These are phyloP conservation scores for Protobothrops flavoviridis DNA, from an alignment of 2,113 vertebrate species.

Conservation along the genomic window DNA sequence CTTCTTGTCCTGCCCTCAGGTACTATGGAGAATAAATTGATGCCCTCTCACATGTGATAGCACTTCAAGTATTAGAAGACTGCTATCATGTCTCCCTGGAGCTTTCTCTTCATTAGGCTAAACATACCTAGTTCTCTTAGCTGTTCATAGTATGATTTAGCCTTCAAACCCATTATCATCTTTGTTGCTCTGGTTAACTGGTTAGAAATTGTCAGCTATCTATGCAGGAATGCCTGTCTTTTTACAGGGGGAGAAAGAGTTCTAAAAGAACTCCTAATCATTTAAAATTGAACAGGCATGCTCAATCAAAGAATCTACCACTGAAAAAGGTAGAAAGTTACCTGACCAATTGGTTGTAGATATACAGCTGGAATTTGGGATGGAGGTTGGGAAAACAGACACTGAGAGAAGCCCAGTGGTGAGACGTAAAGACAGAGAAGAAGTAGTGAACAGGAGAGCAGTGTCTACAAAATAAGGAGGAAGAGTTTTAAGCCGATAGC, in stretches of 20 bases:
- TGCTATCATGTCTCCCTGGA: neutral
- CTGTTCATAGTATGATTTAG: neutral
- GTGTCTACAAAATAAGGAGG: slow-evolving; percentile 91
- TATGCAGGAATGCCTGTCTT: slow-evolving; percentile 32
- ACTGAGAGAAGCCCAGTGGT: slow-evolving; percentile 98
- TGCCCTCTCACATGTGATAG: neutral
- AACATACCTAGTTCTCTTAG: neutral
- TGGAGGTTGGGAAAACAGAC: slow-evolving; percentile 98
- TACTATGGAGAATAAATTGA: neutral
- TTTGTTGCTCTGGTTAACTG: neutral
- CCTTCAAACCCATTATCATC: neutral
- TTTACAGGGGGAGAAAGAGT: slow-evolving; percentile 52
- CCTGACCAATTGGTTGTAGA: slow-evolving; percentile 99
- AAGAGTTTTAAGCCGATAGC: slow-evolving; percentile 79
- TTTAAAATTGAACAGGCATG: slow-evolving; percentile 85
- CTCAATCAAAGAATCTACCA: slow-evolving; percentile 84
- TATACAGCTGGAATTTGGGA: slow-evolving; percentile 99
- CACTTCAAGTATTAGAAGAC: neutral
- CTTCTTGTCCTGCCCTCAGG: neutral
- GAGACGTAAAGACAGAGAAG: slow-evolving; percentile 99
- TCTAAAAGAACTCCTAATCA: slow-evolving; percentile 26
- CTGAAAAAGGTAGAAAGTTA: slow-evolving; percentile 86
- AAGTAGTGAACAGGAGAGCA: slow-evolving; percentile 98
- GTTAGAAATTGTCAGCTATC: slow-evolving; percentile 27
- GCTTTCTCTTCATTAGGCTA: neutral